Percentiles rank a stretch among this genome's conserved stretches.
Conservation (phyloP, 2,888 invertebrate species). For the Lepidochrysops patricia region DNA sequence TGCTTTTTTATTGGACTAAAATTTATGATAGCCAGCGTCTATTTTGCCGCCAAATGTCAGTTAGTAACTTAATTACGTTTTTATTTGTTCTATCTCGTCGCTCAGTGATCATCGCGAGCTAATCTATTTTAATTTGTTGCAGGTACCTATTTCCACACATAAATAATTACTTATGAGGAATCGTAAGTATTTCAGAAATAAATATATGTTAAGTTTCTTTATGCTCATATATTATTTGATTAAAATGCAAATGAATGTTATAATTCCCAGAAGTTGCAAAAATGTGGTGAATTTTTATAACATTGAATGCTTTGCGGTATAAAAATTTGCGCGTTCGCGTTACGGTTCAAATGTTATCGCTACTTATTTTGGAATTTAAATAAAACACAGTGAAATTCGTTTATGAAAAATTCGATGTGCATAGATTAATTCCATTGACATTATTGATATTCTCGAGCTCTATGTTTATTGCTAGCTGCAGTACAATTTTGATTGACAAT, state of each 20-base stretch:
- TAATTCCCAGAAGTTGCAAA: conserved; percentile 12
- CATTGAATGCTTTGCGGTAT: not conserved
- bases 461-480: no score
- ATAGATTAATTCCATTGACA: not conserved
- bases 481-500: no score
- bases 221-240: conserved; percentile 8
- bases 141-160: conserved; percentile 31
- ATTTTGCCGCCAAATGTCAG: conserved; percentile 58
- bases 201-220: conserved; percentile 10
- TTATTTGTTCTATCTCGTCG: conserved; percentile 31
- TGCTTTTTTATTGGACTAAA: conserved; percentile 68
- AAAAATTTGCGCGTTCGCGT: conserved; percentile 4
- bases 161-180: conserved; percentile 21
- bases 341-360: conserved; percentile 11
- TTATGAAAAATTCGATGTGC: not conserved
- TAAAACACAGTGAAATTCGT: not conserved
- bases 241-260: conserved; percentile 12
- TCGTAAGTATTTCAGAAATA: conserved; percentile 10
- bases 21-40: conserved; percentile 55
- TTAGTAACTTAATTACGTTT: conserved; percentile 37
- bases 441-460: no score
- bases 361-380: not conserved
- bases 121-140: conserved; percentile 31
- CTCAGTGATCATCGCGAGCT: conserved; percentile 26
- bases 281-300: conserved; percentile 10